Conservation (phyloP, 2,888 invertebrate species). For the Enchytraeus crypticus region DNA sequence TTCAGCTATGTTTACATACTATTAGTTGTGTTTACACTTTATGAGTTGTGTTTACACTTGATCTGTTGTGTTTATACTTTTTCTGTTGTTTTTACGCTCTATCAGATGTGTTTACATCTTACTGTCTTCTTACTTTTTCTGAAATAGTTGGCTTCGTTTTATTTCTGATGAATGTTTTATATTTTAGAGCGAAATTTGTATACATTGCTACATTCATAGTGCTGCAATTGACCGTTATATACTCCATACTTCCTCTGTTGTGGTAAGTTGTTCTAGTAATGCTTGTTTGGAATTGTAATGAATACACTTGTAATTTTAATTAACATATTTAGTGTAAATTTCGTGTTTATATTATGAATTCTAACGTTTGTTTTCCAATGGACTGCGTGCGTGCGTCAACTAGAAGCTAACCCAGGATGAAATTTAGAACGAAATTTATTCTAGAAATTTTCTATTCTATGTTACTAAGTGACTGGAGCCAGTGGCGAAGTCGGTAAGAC, state of each 20-base stretch:
- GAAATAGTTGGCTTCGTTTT: background rate
- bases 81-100: background rate
- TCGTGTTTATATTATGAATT: background rate
- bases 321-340: no score
- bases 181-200: background rate
- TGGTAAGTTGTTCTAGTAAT: background rate
- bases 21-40: background rate
- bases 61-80: background rate
- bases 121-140: background rate
- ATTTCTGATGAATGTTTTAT: no score
- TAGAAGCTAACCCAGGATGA: no score
- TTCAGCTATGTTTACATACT: no score
- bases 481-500: no score
- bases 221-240: background rate
- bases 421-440: no score
- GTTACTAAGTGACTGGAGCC: no score
- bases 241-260: constrained; percentile 1
- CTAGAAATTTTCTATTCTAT: no score
- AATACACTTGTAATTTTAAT: background rate
- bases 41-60: background rate
- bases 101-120: no score
- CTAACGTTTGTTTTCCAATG: background rate
- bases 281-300: background rate
- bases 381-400: no score
- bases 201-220: background rate